Evolutionary conservation across 2,797 vertebrate species (phyloP), one percentile per base, ranked within the genome.

Genomic region (Limnodromus scolopaceus): DNA sequence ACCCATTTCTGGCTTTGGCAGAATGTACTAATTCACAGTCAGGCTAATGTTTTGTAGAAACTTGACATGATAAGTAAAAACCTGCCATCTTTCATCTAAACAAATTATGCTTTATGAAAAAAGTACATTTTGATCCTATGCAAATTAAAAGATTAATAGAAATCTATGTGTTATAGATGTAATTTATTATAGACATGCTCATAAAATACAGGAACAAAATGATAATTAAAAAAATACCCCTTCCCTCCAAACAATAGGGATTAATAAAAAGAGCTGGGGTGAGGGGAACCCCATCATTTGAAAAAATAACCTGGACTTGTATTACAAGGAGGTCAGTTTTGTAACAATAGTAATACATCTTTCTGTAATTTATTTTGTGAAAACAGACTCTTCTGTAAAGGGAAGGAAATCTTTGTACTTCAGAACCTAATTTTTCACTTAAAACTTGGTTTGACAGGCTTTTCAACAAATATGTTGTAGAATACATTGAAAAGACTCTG

Each of bases 231-330:
- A 75, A 49, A 1, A 0, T 4, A 20, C 51, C 28, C 28, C 4
- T 10, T 27, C 10, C 28, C 28, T 28, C 28, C 28, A 17, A 18
- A 30, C 51, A 43, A 19, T 13, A 19, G 4, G 9, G 13, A 68
- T 20, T 64, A 55, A 55, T 64, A 58, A 63, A 81, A 86, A 39
- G 24, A 14, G 5, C 7, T 3, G 8, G 0, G 10, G 2, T 6
- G 10, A 0, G 11, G 2, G 2, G 1, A 24, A 66, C 3, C 3
- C 1, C 0, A 30, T 41, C 3, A 19, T 3, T 64, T 15, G 3
- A 32, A 71, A 75, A 93, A 78, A 43, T 24, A 81, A 16, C 13
- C 17, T 16, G 22, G 3, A 18, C 34, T 92, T 86, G 10, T 28
- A 7, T 54, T 83, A 12, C 0, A 3, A 51, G 64, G 34, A 46